Evolutionary conservation across 2,797 vertebrate genomes (phyloP), one percentile per base, ranked within the genome.

Genomic region (Neosilurus mollespiculum): DNA sequence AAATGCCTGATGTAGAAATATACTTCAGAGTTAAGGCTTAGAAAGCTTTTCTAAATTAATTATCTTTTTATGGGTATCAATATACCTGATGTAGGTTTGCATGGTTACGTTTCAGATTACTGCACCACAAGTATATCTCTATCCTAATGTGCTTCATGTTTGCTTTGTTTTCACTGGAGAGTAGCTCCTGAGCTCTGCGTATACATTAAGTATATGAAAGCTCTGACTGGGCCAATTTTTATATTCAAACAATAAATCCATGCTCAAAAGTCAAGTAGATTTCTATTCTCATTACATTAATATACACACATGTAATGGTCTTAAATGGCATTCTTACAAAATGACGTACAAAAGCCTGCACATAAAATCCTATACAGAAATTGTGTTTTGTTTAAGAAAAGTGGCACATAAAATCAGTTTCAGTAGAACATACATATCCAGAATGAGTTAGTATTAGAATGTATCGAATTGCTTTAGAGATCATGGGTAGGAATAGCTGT

Each of bases 1-100:
- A 22, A 49, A 83, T 56, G 24, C 4, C 22, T 67, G 62, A 83
- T 16, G 37, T 77, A 67, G 49, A 64, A 77, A 61, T 72, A 26
- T 62, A 16, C 15, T 77, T n/a, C 11, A 34, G 24, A 26, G 30
- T 4, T 22, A 16, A 59, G 30, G 22, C 51, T 56, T 22, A 58
- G 24, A 43, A 43, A 15, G 4, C 24, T 20, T 54, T 73, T 24
- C n/a, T 61, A 51, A 54, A 64, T 37, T 14, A 30, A n/a, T 53
- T 20, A 20, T 69, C 64, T 43, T 62, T 70, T 71, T 26, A 71
- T 71, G 58, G 24, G 14, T 65, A 54, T 61, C 16, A 61, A 6
- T n/a, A 30, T 18, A 24, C 58, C 34, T 62, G 20, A 78, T 9
- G 34, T 6, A 64, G 15, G 15, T 49, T 56, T 64, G 22, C 18